Evolutionary conservation across 2,797 vertebrate genomes (phyloP).

Genomic region (Enteromius treurensis): DNA sequence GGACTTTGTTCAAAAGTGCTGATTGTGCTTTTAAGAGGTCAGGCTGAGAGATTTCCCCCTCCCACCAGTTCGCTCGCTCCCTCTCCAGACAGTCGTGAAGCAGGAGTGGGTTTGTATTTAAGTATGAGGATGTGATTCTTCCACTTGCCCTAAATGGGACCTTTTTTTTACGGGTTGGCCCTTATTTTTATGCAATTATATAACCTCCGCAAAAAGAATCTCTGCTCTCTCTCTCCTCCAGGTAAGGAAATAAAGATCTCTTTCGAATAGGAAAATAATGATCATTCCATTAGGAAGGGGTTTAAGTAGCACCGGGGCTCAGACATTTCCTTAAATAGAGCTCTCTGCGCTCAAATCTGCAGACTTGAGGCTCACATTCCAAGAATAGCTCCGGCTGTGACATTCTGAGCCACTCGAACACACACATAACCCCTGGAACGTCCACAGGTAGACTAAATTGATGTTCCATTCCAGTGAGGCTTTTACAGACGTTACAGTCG

Average conservation of each 20-base stretch:
- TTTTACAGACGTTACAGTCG: constrained; percentile 23
- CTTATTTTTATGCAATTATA: constrained; percentile 14
- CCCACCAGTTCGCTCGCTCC: constrained; percentile 25
- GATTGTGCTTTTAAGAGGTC: constrained; percentile 44
- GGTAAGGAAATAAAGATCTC: constrained; percentile 67
- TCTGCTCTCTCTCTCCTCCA: constrained; percentile 54
- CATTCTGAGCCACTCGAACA: constrained; percentile 66
- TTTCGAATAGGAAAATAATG: constrained; percentile 71
- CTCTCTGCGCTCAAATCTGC: constrained; percentile 70
- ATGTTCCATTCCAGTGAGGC: constrained; percentile 3
- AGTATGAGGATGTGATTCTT: constrained; percentile 17
- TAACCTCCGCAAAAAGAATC: constrained; percentile 43
- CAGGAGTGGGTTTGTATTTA: constrained; percentile 18
- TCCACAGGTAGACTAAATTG: constrained; percentile 71
- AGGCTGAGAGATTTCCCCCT: constrained; percentile 36
- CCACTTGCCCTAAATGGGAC: constrained; percentile 29
- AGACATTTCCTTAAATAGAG: constrained; percentile 81
- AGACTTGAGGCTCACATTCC: constrained; percentile 75
- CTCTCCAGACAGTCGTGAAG: constrained; percentile 30
- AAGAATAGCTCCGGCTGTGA: constrained; percentile 72
- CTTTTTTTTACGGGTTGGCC: background rate
- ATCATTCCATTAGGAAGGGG: constrained; percentile 62
- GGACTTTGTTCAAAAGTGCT: constrained; percentile 52
- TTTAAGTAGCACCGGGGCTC: constrained; percentile 59
- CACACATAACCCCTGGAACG: constrained; percentile 46